Percentiles rank a stretch among this genome's conserved stretches.
Conservation (phyloP, 2,797 vertebrate genomes). For the Falco columbarius region DNA sequence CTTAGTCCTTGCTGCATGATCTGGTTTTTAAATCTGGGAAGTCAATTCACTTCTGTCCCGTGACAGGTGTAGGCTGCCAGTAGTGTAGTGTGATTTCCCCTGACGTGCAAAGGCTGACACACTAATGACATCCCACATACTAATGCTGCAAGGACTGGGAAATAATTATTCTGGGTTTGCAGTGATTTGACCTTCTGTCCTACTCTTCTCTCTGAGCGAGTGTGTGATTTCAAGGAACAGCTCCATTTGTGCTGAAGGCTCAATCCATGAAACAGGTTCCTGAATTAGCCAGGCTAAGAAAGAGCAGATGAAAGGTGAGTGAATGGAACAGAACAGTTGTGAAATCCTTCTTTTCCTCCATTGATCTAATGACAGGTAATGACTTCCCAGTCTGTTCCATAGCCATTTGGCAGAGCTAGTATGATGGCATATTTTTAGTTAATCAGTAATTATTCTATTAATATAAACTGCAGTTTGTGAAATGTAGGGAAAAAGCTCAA, state of each 20-base stretch:
- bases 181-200: background rate
- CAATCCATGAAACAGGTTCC: background rate
- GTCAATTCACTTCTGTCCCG: background rate
- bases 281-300: conserved; percentile 31
- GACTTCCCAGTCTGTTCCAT: background rate
- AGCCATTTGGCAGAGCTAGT: background rate
- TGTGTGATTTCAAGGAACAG: background rate
- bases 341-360: conserved; percentile 45
- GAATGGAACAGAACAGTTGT: background rate
- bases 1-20: background rate
- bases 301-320: conserved; percentile 12
- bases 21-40: background rate
- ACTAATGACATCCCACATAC: background rate
- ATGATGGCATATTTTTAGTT: background rate
- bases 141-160: background rate
- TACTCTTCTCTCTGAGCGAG: background rate
- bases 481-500: background rate
- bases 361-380: background rate
- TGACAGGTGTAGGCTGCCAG: background rate
- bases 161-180: conserved; percentile 14
- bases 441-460: background rate
- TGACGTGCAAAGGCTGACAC: background rate
- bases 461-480: background rate
- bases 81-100: background rate
- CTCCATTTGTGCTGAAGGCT: conserved; percentile 34